Evolutionary conservation across 92 coral and sea anemone species (phyloP).

Genomic region (Parazoanthus darwini): DNA sequence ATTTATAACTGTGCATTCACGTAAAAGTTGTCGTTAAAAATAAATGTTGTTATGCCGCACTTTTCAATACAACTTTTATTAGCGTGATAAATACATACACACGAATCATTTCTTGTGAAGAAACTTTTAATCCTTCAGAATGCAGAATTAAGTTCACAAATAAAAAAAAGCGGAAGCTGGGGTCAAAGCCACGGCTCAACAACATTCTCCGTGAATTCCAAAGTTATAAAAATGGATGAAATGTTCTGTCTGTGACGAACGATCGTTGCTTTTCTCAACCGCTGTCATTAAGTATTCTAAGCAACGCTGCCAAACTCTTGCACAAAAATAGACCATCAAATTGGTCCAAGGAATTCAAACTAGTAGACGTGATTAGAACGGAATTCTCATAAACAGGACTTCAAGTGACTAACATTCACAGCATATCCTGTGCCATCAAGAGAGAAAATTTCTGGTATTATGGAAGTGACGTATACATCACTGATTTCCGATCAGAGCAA

Average conservation of each 20-base stretch:
- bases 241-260: slow-evolving; percentile 13
- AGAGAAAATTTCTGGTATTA: slow-evolving; percentile 32
- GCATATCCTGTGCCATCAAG: slow-evolving; percentile 35
- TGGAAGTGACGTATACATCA: slow-evolving; percentile 34
- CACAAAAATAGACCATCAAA: slow-evolving; percentile 33
- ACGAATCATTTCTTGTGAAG: background rate
- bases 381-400: slow-evolving; percentile 40
- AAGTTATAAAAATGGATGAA: slow-evolving; percentile 24
- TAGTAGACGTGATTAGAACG: slow-evolving; percentile 32
- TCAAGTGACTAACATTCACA: slow-evolving; percentile 36
- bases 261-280: slow-evolving; percentile 5
- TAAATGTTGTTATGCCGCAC: slow-evolving; percentile 61
- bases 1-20: slow-evolving; percentile 5
- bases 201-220: slow-evolving; percentile 47
- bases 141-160: slow-evolving; percentile 15
- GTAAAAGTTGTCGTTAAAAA: slow-evolving; percentile 74
- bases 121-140: slow-evolving; percentile 36
- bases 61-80: slow-evolving; percentile 11
- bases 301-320: background rate
- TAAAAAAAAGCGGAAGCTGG: slow-evolving; percentile 30
- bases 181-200: slow-evolving; percentile 38
- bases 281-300: slow-evolving; percentile 7
- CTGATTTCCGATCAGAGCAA: slow-evolving; percentile 25
- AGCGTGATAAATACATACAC: slow-evolving; percentile 23
- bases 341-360: slow-evolving; percentile 33